phyloP scores from a whole-genome alignment of 2,113 vertebrate genomes.

The Bettongia penicillata region DNA sequence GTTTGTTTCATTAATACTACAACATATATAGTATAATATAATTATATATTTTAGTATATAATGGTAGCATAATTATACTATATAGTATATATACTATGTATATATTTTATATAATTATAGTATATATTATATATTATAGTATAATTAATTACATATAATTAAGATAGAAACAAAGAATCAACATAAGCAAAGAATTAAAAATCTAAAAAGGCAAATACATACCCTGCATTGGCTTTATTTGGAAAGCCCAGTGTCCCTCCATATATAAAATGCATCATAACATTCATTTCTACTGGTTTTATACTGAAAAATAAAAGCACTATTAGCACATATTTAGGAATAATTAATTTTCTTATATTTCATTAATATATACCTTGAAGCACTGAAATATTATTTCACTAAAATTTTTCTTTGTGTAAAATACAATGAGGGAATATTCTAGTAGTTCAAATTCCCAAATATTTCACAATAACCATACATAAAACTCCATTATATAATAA shows the following conservation, averaged over 20 bases:
- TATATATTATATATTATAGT: too few species aligned
- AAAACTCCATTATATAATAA: not conserved
- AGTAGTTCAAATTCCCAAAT: not conserved
- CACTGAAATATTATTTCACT: not conserved
- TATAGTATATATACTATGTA: too few species aligned
- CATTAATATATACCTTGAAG: not conserved
- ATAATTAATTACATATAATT: not conserved
- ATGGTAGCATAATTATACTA: too few species aligned
- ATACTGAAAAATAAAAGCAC: constrained; percentile 85
- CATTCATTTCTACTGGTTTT: constrained; percentile 90
- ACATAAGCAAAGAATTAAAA: constrained; percentile 48
- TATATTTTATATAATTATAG: too few species aligned
- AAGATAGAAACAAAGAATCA: constrained; percentile 58
- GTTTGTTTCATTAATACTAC: constrained; percentile 54
- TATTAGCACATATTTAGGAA: constrained; percentile 65
- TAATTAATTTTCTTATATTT: constrained; percentile 45
- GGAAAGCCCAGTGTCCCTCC: constrained; percentile 93
- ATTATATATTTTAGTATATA: too few species aligned
- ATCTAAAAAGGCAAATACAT: constrained; percentile 74
- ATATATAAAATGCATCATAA: constrained; percentile 95
- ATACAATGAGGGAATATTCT: not conserved
- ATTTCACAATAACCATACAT: not conserved
- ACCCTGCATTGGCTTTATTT: constrained; percentile 90
- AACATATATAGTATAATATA: not conserved
- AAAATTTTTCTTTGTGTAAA: not conserved